Base-by-base conservation (phyloP, 2,888 invertebrate species). In the Harpalus rubripes region DNA sequence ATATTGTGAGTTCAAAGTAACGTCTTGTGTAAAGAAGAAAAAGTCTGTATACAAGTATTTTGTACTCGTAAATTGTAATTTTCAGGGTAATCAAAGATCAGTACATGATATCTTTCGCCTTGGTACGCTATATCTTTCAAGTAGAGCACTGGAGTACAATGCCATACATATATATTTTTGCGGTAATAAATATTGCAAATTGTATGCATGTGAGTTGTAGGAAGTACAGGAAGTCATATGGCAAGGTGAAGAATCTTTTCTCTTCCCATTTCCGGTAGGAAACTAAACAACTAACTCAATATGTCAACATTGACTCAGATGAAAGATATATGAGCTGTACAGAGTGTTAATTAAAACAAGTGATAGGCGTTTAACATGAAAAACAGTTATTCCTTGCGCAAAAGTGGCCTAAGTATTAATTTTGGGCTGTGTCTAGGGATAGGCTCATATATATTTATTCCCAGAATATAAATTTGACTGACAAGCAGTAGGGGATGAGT, bases 181-280 rank as follows among this genome's bases (percentile, higher is more conserved):
- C 44, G 12, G 12, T 8, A 52, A 52, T 52, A 12, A 52, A 52
- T 12, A 52, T 52, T 52, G 44, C 44, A 52, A 8, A 52, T 52
- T 52, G 7, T 52, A 52, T 52, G 44, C 44, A 52, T 12, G 44
- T 52, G 44, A 52, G 44, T 52, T 8, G 32, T 32, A 8, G 44
- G 44, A 52, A 52, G 44, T 52, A 52, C 44, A 52, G 44, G 44
- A 52, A 52, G 44, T 12, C 0, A 12, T 1, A 8, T 3, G 12
- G 44, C 44, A 52, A 52, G 44, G 44, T 52, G 44, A 52, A 52
- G 44, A 52, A 52, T 52, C 44, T 52, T 44, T 52, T 52, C 44
- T 52, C 44, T 52, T 52, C 12, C 1, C 1, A 52, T 12, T 52
- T 52, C 44, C 44, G 44, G 10, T 52, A 8, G 44, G 44, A 12